phyloP scores from a whole-genome alignment of 2,113 vertebrate species.

The Anseranas semipalmata region DNA sequence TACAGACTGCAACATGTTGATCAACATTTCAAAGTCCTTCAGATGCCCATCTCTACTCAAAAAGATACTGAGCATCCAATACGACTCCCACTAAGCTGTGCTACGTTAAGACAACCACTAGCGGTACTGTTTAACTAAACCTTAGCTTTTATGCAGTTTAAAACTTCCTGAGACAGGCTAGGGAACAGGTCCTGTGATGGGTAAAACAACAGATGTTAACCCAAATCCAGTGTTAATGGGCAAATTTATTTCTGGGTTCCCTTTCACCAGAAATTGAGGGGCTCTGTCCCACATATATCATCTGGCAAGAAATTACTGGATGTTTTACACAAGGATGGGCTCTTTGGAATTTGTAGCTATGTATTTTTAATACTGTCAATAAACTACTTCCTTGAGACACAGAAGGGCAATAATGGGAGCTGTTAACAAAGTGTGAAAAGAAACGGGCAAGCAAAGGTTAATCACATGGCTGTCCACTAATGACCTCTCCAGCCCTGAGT shows the following conservation, averaged over 20 bases:
- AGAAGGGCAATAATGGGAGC: slow-evolving; percentile 80
- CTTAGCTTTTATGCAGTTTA: not conserved
- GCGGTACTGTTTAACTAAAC: not conserved
- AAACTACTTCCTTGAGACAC: slow-evolving; percentile 82
- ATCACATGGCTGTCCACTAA: slow-evolving; percentile 86
- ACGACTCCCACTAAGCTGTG: not conserved
- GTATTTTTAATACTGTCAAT: slow-evolving; percentile 86
- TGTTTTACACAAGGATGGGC: slow-evolving; percentile 32
- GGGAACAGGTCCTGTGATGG: not conserved
- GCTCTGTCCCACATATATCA: not conserved
- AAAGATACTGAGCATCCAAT: not conserved
- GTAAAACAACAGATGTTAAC: not conserved
- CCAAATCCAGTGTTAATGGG: not conserved
- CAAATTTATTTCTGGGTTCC: slow-evolving; percentile 18
- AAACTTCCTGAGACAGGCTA: not conserved
- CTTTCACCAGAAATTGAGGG: slow-evolving; percentile 35
- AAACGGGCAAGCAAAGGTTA: slow-evolving; percentile 85
- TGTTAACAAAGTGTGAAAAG: slow-evolving; percentile 89
- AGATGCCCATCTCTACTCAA: not conserved
- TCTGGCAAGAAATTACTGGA: slow-evolving; percentile 34
- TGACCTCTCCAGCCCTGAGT: slow-evolving; percentile 84
- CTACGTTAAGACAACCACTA: not conserved
- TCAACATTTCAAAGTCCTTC: not conserved
- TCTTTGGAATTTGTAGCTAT: slow-evolving; percentile 77
- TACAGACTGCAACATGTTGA: not conserved